A percentile compares a stretch with the other conserved stretches of the same genome.
phyloP scores from a whole-genome alignment of 2,888 invertebrate genomes.

The Ophonus ardosiacus region DNA sequence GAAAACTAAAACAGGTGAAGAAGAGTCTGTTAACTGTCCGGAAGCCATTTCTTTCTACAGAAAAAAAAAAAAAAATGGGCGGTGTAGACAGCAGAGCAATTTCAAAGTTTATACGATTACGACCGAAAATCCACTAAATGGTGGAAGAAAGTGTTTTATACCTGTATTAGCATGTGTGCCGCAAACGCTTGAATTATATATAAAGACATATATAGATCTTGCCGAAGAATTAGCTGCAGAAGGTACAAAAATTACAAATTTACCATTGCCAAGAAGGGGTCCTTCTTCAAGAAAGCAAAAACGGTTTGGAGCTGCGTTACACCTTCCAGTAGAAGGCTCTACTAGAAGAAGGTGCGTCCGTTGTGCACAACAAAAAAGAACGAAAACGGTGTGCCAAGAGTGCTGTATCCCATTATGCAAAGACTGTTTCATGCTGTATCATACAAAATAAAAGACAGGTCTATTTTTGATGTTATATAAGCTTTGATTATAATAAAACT shows the following conservation, averaged over 20 bases:
- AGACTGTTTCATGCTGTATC: constrained; percentile 59
- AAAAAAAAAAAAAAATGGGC: not conserved
- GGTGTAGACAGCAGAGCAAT: too few relatives aligned
- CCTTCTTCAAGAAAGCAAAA: constrained; percentile 58
- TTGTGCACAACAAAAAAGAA: constrained; percentile 54
- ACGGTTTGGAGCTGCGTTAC: constrained; percentile 50
- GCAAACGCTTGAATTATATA: constrained; percentile 32
- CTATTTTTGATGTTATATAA: not conserved
- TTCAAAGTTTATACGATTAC: too few relatives aligned
- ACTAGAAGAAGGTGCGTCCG: constrained; percentile 62
- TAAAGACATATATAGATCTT: constrained; percentile 61
- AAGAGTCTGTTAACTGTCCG: too few relatives aligned
- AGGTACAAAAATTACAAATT: constrained; percentile 52
- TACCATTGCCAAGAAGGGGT: constrained; percentile 55
- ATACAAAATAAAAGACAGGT: constrained; percentile 14
- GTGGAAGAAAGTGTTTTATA: constrained; percentile 40
- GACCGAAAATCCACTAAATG: constrained; percentile 32
- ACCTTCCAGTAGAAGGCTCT: constrained; percentile 62
- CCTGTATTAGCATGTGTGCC: not conserved
- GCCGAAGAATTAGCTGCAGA: constrained; percentile 64
- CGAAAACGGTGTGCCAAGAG: constrained; percentile 60
- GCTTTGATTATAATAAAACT: not conserved
- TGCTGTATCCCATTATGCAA: constrained; percentile 62
- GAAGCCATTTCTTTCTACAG: too few relatives aligned
- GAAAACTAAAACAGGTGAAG: too few relatives aligned